A percentile compares a stretch with the other conserved stretches of the same genome.
These are phyloP conservation scores for Oxycera nigricornis DNA, from an alignment of 2,888 invertebrate species.

Conservation along the genomic window DNA sequence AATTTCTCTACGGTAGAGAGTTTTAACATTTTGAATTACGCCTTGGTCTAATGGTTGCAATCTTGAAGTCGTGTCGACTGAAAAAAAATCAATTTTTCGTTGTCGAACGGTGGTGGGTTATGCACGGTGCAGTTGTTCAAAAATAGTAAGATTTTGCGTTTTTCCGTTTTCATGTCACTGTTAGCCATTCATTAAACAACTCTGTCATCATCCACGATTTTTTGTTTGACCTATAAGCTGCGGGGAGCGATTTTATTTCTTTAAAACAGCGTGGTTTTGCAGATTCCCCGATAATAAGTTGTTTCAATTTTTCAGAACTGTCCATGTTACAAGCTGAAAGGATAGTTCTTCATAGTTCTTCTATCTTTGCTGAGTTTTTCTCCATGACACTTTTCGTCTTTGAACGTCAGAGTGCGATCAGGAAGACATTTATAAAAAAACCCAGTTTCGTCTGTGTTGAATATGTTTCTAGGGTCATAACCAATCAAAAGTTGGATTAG, in stretches of 20 bases:
- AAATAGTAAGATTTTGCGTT: no score
- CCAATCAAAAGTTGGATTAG: slow-evolving; percentile 42
- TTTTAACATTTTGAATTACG: no score
- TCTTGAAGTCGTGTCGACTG: not conserved
- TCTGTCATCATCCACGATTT: no score
- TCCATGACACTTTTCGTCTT: no score
- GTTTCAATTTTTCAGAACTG: slow-evolving; percentile 52
- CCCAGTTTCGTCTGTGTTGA: no score
- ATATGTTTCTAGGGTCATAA: no score
- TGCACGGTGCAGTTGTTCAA: no score
- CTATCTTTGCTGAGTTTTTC: slow-evolving; percentile 53
- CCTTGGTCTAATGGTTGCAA: no score
- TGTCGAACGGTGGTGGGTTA: not conserved
- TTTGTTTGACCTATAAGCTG: no score
- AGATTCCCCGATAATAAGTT: slow-evolving; percentile 53
- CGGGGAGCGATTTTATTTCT: slow-evolving; percentile 51
- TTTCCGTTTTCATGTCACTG: slow-evolving; percentile 1
- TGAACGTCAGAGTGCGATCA: no score
- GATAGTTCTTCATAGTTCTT: slow-evolving; percentile 54
- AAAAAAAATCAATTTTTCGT: not conserved
- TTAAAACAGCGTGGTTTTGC: slow-evolving; percentile 54
- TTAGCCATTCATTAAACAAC: slow-evolving; percentile 49
- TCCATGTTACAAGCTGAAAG: no score
- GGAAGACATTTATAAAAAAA: slow-evolving; percentile 52
- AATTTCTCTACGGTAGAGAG: no score